Conservation (phyloP, 2,113 vertebrate species). For the Cygnus buccinator region DNA sequence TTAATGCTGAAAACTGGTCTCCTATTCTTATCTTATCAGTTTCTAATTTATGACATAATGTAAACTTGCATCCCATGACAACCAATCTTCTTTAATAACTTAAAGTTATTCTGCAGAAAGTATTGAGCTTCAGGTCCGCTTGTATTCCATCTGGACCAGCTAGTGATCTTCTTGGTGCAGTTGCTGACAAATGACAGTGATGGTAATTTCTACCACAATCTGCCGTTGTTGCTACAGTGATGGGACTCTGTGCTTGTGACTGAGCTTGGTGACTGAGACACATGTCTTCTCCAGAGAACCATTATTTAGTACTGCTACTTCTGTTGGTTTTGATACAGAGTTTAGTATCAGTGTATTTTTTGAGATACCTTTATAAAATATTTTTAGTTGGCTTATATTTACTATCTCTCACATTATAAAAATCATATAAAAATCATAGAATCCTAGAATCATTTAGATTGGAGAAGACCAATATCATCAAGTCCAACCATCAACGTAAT, state of each 20-base stretch:
- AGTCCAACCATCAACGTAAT: neutral
- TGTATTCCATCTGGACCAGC: neutral
- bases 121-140: neutral
- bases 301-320: neutral
- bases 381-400: neutral
- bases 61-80: neutral
- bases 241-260: neutral
- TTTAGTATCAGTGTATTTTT: neutral
- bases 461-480: neutral
- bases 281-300: neutral
- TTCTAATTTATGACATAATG: constrained; percentile 9
- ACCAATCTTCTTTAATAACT: neutral
- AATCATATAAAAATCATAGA: neutral
- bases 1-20: neutral
- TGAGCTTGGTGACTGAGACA: neutral
- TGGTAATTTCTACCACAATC: neutral
- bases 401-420: neutral
- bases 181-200: neutral
- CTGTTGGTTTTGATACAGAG: neutral
- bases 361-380: neutral
- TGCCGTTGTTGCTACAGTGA: neutral
- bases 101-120: neutral
- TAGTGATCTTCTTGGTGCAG: neutral
- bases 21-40: neutral
- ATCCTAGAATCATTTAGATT: neutral